Percentiles rank a stretch among this genome's conserved stretches.
Conservation (phyloP, 2,888 invertebrate genomes). For the Antheraea yamamai region DNA sequence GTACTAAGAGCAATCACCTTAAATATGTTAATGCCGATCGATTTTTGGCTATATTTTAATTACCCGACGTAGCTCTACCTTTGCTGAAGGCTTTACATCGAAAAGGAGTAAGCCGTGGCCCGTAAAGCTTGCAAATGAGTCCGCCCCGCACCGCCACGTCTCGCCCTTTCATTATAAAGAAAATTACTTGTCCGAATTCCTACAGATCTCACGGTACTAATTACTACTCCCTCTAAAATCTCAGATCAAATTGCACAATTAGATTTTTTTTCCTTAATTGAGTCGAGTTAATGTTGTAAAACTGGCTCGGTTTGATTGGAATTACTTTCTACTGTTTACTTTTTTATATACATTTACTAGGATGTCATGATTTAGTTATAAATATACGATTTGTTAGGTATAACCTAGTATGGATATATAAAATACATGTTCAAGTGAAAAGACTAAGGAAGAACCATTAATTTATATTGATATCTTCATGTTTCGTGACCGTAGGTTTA, state of each 20-base stretch:
- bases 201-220: constrained; percentile 51
- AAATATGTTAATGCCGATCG: constrained; percentile 15
- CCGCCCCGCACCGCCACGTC: constrained; percentile 37
- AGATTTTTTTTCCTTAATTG: constrained; percentile 37
- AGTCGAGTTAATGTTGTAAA: constrained; percentile 32
- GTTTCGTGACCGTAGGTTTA: too few species aligned
- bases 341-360: too few species aligned
- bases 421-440: too few species aligned
- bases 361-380: too few species aligned
- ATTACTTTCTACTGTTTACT: background rate
- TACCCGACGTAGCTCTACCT: background rate
- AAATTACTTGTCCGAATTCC: constrained; percentile 70
- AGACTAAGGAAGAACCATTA: too few species aligned
- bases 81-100: constrained; percentile 45
- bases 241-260: constrained; percentile 51
- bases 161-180: constrained; percentile 72
- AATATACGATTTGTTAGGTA: too few species aligned
- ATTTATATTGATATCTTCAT: too few species aligned
- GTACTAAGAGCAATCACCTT: background rate
- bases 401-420: too few species aligned
- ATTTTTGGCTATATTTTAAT: constrained; percentile 17
- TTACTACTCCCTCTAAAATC: constrained; percentile 58
- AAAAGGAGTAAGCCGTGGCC: constrained; percentile 66
- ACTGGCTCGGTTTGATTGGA: constrained; percentile 19
- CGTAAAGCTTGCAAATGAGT: constrained; percentile 66